Evolutionary conservation across 2,888 invertebrate species (phyloP).

Genomic region (Nebria salina): DNA sequence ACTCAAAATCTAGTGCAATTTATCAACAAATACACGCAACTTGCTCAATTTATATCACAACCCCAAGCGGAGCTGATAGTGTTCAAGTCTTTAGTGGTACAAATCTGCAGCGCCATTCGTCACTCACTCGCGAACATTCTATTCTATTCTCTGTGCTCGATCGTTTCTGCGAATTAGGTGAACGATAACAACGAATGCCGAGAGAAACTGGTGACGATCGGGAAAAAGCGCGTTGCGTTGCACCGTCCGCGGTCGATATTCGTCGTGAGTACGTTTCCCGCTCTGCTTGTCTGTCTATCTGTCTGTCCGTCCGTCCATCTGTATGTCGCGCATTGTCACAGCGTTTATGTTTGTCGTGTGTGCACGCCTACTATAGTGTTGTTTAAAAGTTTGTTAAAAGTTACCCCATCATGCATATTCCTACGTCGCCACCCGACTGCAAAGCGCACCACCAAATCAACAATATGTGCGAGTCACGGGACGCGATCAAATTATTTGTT

Average conservation of each 20-base stretch:
- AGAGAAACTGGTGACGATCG: background rate
- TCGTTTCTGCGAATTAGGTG: conserved; percentile 3
- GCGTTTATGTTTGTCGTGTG: conserved; percentile 3
- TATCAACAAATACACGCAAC: background rate
- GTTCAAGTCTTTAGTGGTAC: background rate
- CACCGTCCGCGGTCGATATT: background rate
- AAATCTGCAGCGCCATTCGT: conserved; percentile 9
- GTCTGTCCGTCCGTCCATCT: background rate
- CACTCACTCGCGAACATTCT: conserved; percentile 5
- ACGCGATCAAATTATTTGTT: conserved; percentile 86
- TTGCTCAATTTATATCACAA: background rate
- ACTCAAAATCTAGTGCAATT: conserved; percentile 50
- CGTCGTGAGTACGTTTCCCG: background rate
- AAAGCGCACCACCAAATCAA: conserved; percentile 43
- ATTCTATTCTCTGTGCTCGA: background rate
- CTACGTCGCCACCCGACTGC: conserved; percentile 56
- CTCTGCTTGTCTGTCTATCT: background rate
- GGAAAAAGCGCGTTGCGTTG: background rate
- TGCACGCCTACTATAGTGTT: conserved; percentile 48
- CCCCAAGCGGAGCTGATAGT: conserved; percentile 1
- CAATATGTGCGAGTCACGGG: conserved; percentile 54
- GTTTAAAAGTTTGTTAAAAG: no score
- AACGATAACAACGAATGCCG: background rate
- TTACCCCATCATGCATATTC: conserved; percentile 59
- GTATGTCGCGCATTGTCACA: background rate